These are phyloP conservation scores for Doryteuthis pealeii DNA, from an alignment of 1,140 invertebrate species.

Conservation along the genomic window DNA sequence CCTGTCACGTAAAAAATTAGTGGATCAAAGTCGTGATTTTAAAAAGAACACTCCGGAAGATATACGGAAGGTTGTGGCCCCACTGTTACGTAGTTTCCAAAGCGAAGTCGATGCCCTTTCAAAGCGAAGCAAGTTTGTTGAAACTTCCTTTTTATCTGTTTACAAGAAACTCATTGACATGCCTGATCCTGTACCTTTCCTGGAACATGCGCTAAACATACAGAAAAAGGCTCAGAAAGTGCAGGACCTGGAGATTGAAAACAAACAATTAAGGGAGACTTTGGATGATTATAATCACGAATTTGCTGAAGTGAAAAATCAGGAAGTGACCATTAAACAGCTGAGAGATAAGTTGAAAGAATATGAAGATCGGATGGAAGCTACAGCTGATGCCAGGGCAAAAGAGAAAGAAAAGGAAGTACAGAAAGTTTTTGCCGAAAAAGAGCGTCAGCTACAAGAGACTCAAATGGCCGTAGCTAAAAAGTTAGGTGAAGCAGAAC, in stretches of 20 bases:
- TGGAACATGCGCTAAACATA: constrained; percentile 61
- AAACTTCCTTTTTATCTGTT: constrained; percentile 63
- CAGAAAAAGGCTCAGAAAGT: constrained; percentile 62
- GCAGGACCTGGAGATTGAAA: constrained; percentile 64
- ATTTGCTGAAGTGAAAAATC: constrained; percentile 65
- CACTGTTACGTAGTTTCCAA: constrained; percentile 66
- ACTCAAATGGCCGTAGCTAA: constrained; percentile 55
- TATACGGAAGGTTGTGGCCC: constrained; percentile 62
- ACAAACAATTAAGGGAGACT: constrained; percentile 64
- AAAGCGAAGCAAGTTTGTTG: constrained; percentile 65
- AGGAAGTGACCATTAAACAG: constrained; percentile 64
- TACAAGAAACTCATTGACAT: constrained; percentile 65
- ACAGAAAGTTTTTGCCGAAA: constrained; percentile 55
- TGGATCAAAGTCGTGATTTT: constrained; percentile 65
- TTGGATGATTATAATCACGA: constrained; percentile 65
- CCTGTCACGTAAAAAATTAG: constrained; percentile 61
- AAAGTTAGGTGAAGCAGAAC: constrained; percentile 61
- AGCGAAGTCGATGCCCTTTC: constrained; percentile 64
- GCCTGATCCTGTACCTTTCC: constrained; percentile 61
- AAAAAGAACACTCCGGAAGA: constrained; percentile 65
- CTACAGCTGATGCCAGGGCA: constrained; percentile 53
- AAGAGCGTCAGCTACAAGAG: constrained; percentile 57
- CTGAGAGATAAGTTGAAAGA: constrained; percentile 61
- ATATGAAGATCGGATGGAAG: constrained; percentile 60
- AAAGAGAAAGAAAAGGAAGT: constrained; percentile 62